phyloP scores from a whole-genome alignment of 2,113 vertebrate species.

The Dasypus novemcinctus region DNA sequence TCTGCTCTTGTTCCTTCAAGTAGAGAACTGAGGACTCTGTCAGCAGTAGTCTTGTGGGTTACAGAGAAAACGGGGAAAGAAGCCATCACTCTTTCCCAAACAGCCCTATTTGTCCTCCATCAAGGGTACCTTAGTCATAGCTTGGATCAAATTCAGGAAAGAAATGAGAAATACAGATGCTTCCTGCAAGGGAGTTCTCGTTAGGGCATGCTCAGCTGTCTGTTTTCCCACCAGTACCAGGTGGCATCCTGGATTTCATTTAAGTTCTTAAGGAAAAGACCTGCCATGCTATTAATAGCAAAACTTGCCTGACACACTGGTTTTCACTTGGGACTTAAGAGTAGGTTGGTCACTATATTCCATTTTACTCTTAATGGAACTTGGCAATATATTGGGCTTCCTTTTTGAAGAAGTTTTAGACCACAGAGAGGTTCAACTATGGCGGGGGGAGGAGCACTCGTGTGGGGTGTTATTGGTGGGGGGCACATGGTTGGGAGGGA shows the following conservation, averaged over 20 bases:
- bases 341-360: too few species aligned
- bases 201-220: neutral
- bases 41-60: neutral
- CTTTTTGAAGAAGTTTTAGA: too few species aligned
- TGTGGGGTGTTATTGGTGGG: too few species aligned
- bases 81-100: slow-evolving; percentile 10
- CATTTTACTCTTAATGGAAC: too few species aligned
- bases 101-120: slow-evolving; percentile 26
- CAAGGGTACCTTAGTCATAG: slow-evolving; percentile 34
- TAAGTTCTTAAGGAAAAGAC: slow-evolving; percentile 41
- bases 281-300: slow-evolving; percentile 22
- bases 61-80: neutral
- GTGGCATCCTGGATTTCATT: slow-evolving; percentile 34
- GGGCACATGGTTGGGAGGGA: too few species aligned
- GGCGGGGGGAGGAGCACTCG: too few species aligned
- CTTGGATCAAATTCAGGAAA: slow-evolving; percentile 11
- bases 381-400: too few species aligned
- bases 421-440: too few species aligned
- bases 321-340: slow-evolving; percentile 34
- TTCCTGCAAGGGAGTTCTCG: slow-evolving; percentile 15
- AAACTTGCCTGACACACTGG: neutral
- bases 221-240: slow-evolving; percentile 29
- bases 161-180: neutral
- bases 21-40: neutral
- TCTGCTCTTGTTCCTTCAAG: neutral